These are phyloP conservation scores for Clarias gariepinus DNA, from an alignment of 2,113 vertebrate genomes.

Conservation along the genomic window DNA sequence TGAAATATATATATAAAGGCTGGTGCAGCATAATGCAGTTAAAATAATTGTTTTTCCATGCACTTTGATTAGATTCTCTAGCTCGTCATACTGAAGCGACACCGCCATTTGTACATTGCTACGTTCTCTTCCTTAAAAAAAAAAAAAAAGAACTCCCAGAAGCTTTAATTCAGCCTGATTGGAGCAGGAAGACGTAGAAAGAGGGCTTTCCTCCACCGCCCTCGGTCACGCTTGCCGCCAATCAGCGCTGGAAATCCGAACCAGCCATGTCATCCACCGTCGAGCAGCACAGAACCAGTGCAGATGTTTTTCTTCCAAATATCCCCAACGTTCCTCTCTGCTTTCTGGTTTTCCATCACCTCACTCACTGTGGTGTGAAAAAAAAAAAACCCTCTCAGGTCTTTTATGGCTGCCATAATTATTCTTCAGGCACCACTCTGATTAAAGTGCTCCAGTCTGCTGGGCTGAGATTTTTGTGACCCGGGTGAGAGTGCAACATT, in stretches of 20 bases:
- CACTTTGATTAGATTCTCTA: not conserved
- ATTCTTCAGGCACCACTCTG: constrained; percentile 39
- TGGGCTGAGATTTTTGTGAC: constrained; percentile 31
- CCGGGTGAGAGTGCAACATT: constrained; percentile 11
- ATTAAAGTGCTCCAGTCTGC: constrained; percentile 35
- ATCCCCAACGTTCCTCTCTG: not conserved
- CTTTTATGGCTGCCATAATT: constrained; percentile 46
- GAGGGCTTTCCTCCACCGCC: not conserved
- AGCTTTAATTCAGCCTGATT: not conserved
- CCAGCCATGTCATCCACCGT: not conserved
- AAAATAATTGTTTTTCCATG: constrained; percentile 3
- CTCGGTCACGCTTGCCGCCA: constrained; percentile 8
- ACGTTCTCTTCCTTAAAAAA: not conserved
- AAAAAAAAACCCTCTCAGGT: constrained; percentile 2
- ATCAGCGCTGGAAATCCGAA: constrained; percentile 37
- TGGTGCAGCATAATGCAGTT: constrained; percentile 10
- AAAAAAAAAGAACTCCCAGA: not conserved
- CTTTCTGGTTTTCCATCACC: constrained; percentile 33
- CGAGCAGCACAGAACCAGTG: not conserved
- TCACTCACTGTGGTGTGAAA: constrained; percentile 28
- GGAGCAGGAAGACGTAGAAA: constrained; percentile 19
- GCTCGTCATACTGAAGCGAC: not conserved
- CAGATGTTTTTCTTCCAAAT: constrained; percentile 46
- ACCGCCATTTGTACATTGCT: not conserved
- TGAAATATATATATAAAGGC: constrained; percentile 12